Base-by-base conservation (phyloP, 2,888 invertebrate species). In the Clunio marinus region DNA sequence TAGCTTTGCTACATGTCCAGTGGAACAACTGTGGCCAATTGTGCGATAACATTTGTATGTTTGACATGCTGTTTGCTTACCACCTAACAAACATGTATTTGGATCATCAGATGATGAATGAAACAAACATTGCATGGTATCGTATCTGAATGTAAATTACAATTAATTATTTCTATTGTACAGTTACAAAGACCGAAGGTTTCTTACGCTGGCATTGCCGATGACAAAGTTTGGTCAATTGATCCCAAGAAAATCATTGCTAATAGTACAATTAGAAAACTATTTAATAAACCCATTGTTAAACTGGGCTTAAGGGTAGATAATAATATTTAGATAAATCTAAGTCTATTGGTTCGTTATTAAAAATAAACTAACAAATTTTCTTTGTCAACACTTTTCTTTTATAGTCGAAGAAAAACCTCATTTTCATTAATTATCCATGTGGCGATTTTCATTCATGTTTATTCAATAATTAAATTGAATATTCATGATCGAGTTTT, bases 41-140 rank as follows among this genome's bases (percentile, higher is more conserved):
- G 63, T 63, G 15, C 27, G 20, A 28, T 24, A 45, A 24, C 63
- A 63, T 20, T 63, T 63, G 24, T 17, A 27, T 15, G 25, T 37
- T 5, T 22, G 15, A 46, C 63, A 63, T 2, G 10, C 13, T 1
- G 15, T 63, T 1, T 15, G 8, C 41, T 46, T 63, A 10, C 45
- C 27, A 15, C 63, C 63, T n/a, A 63, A 20, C 5, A 63, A 27
- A 20, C 63, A 63, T 8, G 63, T 46, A 24, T 46, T 28, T 13
- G 15, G 25, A 27, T 41, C 45, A 28, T 63, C 63, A 7, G 27
- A 27, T 0, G 13, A 7, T 46, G n/a, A 5, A 13, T 63, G 45
- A 7, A 63, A 46, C 24, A 62, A 1, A 25, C 62, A 62, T 20
- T 62, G 62, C 62, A 62, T 35, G 5, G 17, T 35, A 3, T 62